Percentiles rank a stretch among this genome's conserved stretches.
Evolutionary conservation across 2,113 vertebrate species (phyloP).

Genomic region (Tragelaphus scriptus): DNA sequence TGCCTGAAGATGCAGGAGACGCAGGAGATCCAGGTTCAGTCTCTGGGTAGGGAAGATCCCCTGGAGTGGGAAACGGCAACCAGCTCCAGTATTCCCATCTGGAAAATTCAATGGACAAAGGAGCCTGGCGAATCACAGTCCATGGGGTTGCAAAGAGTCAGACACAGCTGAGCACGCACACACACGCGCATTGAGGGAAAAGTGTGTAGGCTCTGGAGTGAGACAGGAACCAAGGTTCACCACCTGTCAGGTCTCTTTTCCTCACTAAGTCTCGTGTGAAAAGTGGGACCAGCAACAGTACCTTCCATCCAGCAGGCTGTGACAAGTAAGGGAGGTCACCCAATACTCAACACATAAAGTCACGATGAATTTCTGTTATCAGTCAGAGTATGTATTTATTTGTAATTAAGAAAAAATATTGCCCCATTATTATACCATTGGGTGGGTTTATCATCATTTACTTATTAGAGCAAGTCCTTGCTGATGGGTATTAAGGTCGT

Average conservation of each 20-base stretch:
- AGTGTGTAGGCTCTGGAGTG: background rate
- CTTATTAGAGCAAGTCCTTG: background rate
- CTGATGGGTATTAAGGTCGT: background rate
- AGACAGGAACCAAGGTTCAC: background rate
- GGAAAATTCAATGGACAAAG: background rate
- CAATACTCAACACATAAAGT: background rate
- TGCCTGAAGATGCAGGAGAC: background rate
- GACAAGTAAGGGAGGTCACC: no score
- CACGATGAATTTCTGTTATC: background rate
- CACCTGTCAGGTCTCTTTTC: background rate
- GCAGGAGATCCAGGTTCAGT: background rate
- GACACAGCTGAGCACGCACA: accelerated
- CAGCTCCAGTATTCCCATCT: background rate
- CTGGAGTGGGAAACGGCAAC: background rate
- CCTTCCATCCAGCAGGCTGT: background rate
- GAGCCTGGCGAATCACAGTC: background rate
- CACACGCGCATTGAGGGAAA: background rate
- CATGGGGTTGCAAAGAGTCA: background rate
- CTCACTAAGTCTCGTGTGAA: background rate
- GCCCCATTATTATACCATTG: background rate
- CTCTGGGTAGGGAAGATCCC: background rate
- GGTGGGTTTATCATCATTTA: background rate
- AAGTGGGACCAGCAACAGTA: background rate
- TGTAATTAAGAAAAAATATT: background rate
- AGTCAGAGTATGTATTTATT: background rate